phyloP scores from a whole-genome alignment of 2,113 vertebrate species.

The Enhydra lutris region DNA sequence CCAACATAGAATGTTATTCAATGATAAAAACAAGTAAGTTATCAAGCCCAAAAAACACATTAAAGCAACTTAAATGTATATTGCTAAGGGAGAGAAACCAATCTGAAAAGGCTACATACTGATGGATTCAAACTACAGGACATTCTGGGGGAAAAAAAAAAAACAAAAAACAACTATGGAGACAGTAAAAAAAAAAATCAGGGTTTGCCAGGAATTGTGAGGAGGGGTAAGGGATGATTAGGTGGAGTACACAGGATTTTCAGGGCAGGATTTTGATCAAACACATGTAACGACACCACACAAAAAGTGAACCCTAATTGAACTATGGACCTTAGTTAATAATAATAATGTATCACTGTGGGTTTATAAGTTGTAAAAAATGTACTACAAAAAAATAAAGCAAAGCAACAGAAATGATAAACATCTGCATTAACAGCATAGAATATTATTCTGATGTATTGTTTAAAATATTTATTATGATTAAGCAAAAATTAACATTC shows the following conservation, averaged over 20 bases:
- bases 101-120: neutral
- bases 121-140: neutral
- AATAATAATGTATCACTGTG: neutral
- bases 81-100: neutral
- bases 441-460: neutral
- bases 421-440: neutral
- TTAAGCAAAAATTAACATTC: neutral
- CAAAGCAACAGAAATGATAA: neutral
- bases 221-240: neutral
- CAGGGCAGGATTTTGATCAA: neutral
- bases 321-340: neutral
- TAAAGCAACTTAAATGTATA: neutral
- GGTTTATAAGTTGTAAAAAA: neutral
- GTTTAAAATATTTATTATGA: neutral
- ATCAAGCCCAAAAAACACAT: neutral
- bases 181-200: neutral
- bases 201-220: no score
- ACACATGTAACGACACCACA: neutral
- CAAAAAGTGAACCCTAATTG: neutral
- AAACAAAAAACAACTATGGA: neutral
- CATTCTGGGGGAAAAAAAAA: neutral
- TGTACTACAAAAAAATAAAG: neutral
- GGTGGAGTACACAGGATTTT: neutral
- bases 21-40: neutral
- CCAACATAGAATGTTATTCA: neutral